A percentile compares a stretch with the other conserved stretches of the same genome.
Evolutionary conservation across 2,888 invertebrate species (phyloP).

Genomic region (Trisateles emortualis): DNA sequence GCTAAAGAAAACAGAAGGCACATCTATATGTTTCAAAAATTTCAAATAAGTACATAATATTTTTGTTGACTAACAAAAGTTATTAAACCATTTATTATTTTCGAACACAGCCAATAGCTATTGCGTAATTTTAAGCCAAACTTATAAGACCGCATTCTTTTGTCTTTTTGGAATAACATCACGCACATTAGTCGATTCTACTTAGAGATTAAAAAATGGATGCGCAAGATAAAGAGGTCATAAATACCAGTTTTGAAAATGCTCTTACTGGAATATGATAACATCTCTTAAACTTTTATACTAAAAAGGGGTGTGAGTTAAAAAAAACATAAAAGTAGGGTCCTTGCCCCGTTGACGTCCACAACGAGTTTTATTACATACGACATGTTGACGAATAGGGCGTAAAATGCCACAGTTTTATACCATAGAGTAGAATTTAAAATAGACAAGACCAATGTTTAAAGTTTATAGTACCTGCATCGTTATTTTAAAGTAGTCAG

Average conservation of each 20-base stretch:
- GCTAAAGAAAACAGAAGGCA: too few species aligned
- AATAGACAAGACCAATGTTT: constrained; percentile 30
- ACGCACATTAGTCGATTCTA: constrained; percentile 50
- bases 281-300: constrained; percentile 67
- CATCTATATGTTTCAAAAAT: too few species aligned
- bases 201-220: constrained; percentile 49
- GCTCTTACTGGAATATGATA: constrained; percentile 68
- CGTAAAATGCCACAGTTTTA: constrained; percentile 58
- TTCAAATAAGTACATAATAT: too few species aligned
- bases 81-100: too few species aligned
- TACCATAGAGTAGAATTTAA: constrained; percentile 56
- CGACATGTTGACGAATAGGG: constrained; percentile 77
- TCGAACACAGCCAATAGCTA: too few species aligned
- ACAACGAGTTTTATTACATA: constrained; percentile 76
- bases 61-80: too few species aligned
- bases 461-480: constrained; percentile 2
- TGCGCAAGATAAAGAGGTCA: constrained; percentile 64
- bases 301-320: constrained; percentile 68
- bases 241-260: constrained; percentile 70
- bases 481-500: not conserved
- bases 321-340: constrained; percentile 66
- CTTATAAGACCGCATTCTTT: constrained; percentile 27
- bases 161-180: constrained; percentile 45
- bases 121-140: constrained; percentile 16
- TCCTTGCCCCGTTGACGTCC: constrained; percentile 73